Conservation (phyloP, 2,797 vertebrate genomes). For the Hapalemur alaotrensis region DNA sequence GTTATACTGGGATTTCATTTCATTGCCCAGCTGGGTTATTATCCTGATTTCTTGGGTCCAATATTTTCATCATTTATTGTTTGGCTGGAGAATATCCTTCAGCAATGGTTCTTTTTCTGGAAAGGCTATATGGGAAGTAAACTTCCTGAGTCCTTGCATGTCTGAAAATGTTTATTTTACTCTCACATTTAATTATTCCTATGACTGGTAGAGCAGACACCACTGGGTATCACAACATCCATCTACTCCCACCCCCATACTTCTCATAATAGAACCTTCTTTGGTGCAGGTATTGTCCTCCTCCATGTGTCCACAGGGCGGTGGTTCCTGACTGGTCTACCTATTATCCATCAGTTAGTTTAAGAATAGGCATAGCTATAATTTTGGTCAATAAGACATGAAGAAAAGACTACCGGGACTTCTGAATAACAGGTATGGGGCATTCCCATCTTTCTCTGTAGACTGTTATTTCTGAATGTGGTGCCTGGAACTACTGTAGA, state of each 20-base stretch:
- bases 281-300: background rate
- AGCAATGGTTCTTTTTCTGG: slow-evolving; percentile 7
- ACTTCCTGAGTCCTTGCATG: background rate
- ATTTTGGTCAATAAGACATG: background rate
- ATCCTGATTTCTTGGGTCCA: background rate
- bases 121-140: slow-evolving; percentile 22
- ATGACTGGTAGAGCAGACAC: background rate
- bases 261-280: background rate
- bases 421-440: slow-evolving; percentile 3
- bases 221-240: background rate
- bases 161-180: slow-evolving; percentile 34
- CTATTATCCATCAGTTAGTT: background rate
- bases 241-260: background rate
- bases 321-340: background rate
- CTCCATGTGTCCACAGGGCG: background rate
- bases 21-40: slow-evolving; percentile 1
- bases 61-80: slow-evolving; percentile 5
- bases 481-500: background rate
- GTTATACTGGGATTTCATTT: background rate
- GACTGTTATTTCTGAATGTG: background rate
- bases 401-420: background rate
- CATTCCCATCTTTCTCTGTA: background rate
- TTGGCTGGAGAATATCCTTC: slow-evolving; percentile 1
- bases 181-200: slow-evolving; percentile 9
- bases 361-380: slow-evolving; percentile 33